Evolutionary conservation across 2,113 vertebrate genomes (phyloP).

Genomic region (Xiphias gladius): DNA sequence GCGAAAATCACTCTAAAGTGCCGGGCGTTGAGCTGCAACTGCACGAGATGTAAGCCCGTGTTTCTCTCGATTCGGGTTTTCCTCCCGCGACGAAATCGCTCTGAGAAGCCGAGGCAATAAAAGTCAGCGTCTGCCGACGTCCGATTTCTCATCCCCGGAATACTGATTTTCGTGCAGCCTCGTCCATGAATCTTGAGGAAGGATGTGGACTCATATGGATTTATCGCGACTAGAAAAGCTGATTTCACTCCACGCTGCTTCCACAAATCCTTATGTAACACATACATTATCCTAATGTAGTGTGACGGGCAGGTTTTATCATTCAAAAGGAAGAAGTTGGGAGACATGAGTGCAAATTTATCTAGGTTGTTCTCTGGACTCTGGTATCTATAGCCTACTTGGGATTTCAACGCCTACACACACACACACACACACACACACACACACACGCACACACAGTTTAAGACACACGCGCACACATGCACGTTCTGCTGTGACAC

Average conservation of each 20-base stretch:
- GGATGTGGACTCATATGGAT: conserved; percentile 64
- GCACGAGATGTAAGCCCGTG: conserved; percentile 63
- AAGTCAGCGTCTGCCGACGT: conserved; percentile 64
- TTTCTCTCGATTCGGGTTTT: conserved; percentile 70
- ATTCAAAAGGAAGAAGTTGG: conserved; percentile 52
- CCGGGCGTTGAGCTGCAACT: conserved; percentile 62
- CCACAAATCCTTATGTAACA: conserved; percentile 68
- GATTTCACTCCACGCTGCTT: conserved; percentile 57
- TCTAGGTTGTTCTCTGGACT: conserved; percentile 39
- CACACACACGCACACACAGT: conserved; percentile 29
- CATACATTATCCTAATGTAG: conserved; percentile 39
- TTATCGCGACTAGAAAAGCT: conserved; percentile 62
- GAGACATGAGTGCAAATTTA: conserved; percentile 29
- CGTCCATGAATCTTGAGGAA: conserved; percentile 61
- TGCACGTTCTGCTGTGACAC: conserved; percentile 87
- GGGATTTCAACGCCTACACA: conserved; percentile 89
- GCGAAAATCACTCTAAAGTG: conserved; percentile 74
- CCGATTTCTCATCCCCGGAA: conserved; percentile 59
- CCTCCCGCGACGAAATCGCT: conserved; percentile 63
- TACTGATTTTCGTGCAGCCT: conserved; percentile 62
- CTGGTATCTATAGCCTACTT: conserved; percentile 55
- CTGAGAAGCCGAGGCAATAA: conserved; percentile 63
- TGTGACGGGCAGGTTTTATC: conserved; percentile 29
- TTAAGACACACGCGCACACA: conserved; percentile 39
- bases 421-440: conserved; percentile 43